Conservation (phyloP, 2,888 invertebrate species). For the Neoaliturus tenellus region DNA sequence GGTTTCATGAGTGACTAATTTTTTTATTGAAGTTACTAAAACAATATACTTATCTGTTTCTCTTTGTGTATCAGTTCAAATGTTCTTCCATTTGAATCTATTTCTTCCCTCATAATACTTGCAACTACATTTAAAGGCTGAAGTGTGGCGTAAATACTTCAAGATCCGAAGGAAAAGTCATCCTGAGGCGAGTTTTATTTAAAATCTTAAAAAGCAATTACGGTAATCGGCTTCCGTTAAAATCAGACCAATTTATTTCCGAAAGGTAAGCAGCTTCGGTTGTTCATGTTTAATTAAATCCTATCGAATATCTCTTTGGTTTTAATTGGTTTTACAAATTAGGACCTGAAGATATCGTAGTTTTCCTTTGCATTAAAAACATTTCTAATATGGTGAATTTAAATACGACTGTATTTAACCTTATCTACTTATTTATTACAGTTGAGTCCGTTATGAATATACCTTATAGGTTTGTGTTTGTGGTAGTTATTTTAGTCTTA, state of each 20-base stretch:
- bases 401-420: background rate
- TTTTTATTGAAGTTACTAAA: too few species aligned
- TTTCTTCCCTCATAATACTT: background rate
- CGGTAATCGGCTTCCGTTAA: conserved; percentile 37
- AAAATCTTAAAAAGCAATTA: conserved; percentile 28
- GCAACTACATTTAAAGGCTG: background rate
- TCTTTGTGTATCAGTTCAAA: too few species aligned
- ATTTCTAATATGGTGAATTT: background rate
- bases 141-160: background rate
- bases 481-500: too few species aligned
- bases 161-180: background rate
- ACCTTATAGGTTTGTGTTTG: too few species aligned
- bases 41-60: too few species aligned
- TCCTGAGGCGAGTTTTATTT: conserved; percentile 13
- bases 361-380: background rate
- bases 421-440: too few species aligned
- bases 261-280: conserved; percentile 41
- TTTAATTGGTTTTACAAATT: conserved; percentile 42
- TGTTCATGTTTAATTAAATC: conserved; percentile 43
- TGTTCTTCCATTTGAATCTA: too few species aligned
- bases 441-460: too few species aligned
- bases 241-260: conserved; percentile 43
- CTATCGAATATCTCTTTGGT: conserved; percentile 38
- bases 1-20: too few species aligned
- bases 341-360: background rate